Base-by-base conservation (phyloP, 2,113 vertebrate genomes). In the Propithecus coquereli region DNA sequence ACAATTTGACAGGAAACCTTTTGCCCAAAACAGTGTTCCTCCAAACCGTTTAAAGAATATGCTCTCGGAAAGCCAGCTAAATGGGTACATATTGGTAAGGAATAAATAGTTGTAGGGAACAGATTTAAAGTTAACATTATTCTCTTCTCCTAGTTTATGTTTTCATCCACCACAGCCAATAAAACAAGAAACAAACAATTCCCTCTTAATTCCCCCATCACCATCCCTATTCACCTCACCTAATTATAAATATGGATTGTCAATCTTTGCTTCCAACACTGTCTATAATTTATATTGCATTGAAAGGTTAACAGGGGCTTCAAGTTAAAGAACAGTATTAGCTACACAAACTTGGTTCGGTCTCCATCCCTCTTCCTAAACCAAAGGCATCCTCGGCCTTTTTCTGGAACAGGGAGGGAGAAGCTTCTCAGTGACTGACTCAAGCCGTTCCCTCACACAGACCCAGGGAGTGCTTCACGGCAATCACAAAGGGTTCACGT, bases 1-100 rank as follows among this genome's bases (percentile, higher is more conserved):
- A 66, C 57, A 76, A 18, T 63, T 74, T 79, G 59, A 90, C 52
- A 81, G 70, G 45, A 94, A 91, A 87, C 1, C 13, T 95, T 94
- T 43, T 91, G 68, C 59, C 66, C 54, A 82, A 91, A 50, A 5
- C 27, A 84, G 23, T 76, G n/a, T 87, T 63, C 65, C 57, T 43
- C 43, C 6, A 74, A 92, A 87, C 7, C 27, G 5, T 37, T 70
- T 8, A 74, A 79, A 79, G 80, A 83, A 81, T 32, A 77, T 74
- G 61, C 16, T 73, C 25, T 52, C 52, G 57, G 63, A 91, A 95
- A 94, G 54, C 17, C 50, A 92, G 61, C 59, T 85, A 70, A 90
- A 47, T 45, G 57, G 40, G 17, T 80, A 50, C 22, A 16, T 20
- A 30, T 22, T 84, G n/a, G 7, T 83, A 84, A 92, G 66, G 77